These are phyloP conservation scores for Corynorhinus townsendii DNA, from an alignment of 2,113 vertebrate species.

Conservation along the genomic window DNA sequence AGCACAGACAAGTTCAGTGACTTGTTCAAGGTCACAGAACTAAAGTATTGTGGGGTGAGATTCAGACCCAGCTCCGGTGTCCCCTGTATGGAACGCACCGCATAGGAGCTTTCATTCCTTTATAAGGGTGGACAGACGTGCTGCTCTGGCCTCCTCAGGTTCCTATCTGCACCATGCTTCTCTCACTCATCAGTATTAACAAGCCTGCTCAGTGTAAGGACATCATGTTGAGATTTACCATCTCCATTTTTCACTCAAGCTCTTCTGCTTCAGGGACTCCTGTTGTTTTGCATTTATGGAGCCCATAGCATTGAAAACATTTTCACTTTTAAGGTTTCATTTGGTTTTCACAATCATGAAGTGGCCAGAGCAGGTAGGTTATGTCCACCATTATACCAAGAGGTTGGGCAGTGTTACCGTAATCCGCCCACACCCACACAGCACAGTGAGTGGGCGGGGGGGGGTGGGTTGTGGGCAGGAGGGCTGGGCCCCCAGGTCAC, in stretches of 20 bases:
- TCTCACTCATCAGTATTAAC: background rate
- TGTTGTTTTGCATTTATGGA: background rate
- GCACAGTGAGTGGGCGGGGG: background rate
- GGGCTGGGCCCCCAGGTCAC: background rate
- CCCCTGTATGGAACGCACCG: too few relatives aligned
- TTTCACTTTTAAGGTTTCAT: background rate
- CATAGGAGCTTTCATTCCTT: background rate
- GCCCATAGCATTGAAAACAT: background rate
- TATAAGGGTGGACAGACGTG: background rate
- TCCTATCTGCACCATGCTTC: background rate
- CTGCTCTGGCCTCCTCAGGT: background rate
- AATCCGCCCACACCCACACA: background rate
- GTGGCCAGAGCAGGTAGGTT: background rate
- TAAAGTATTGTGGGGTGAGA: background rate
- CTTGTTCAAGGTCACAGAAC: background rate
- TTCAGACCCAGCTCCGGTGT: background rate
- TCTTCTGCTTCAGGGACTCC: background rate
- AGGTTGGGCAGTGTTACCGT: rapidly evolving
- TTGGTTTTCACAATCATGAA: background rate
- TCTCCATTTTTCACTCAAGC: background rate
- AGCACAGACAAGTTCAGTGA: background rate
- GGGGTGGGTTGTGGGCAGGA: too few relatives aligned
- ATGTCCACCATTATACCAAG: background rate
- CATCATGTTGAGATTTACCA: background rate
- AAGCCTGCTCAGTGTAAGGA: background rate